Percentiles rank a stretch among this genome's conserved stretches.
These are phyloP conservation scores for Phaenicophaeus curvirostris DNA, from an alignment of 2,797 vertebrate species.

Conservation along the genomic window DNA sequence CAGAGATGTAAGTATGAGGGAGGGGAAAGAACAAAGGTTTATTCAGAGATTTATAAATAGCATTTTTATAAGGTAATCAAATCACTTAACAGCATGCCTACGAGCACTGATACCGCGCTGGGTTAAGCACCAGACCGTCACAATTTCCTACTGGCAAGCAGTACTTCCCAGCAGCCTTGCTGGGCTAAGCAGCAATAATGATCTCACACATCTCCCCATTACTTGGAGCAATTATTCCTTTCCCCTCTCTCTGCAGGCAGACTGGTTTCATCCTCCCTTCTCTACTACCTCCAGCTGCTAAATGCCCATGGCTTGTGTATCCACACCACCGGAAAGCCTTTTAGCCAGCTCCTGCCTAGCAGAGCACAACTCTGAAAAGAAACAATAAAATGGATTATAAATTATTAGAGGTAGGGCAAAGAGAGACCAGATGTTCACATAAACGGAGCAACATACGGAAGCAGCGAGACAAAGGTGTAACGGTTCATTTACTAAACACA, in stretches of 20 bases:
- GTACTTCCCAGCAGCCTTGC: neutral
- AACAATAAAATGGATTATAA: neutral
- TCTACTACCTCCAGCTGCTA: neutral
- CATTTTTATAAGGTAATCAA: neutral
- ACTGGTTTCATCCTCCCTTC: neutral
- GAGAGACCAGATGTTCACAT: neutral
- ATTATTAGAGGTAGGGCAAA: neutral
- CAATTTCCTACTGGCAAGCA: neutral
- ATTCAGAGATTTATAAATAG: neutral
- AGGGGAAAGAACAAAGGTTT: neutral
- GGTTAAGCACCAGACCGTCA: neutral
- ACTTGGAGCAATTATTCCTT: neutral
- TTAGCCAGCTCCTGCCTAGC: neutral
- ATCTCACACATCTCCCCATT: neutral
- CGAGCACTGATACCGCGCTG: neutral
- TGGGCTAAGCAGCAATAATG: neutral
- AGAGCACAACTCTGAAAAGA: neutral
- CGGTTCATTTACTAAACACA: neutral
- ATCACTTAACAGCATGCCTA: neutral
- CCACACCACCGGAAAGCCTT: neutral
- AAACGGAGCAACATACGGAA: neutral
- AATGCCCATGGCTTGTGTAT: neutral
- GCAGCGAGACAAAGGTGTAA: neutral
- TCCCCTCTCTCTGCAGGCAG: neutral
- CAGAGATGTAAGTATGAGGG: neutral